Evolutionary conservation across 30 jellyfish, hydroid and myxozoan genomes (phyloP).

Genomic region (Cassiopea xamachana): DNA sequence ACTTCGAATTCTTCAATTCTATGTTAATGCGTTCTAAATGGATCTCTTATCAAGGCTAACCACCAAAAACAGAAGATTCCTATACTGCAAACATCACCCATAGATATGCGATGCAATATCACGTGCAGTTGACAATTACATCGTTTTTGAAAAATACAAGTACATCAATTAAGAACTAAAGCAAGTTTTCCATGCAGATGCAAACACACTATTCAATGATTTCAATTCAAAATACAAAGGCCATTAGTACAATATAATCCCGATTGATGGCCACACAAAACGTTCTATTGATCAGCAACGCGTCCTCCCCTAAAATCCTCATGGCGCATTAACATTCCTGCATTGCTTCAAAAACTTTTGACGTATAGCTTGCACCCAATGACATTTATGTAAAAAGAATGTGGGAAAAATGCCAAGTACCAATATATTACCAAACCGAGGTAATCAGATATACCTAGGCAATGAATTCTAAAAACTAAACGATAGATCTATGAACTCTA

Average conservation of each 20-base stretch:
- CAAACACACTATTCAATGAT: not conserved
- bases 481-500: not conserved
- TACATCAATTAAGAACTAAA: not conserved
- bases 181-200: not conserved
- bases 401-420: not conserved
- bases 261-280: slow-evolving; percentile 16
- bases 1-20: not conserved
- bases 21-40: too few species aligned
- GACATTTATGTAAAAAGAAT: too few species aligned
- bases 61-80: not conserved
- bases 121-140: too few species aligned
- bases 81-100: not conserved
- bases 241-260: not conserved
- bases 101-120: not conserved
- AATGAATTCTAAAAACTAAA: not conserved
- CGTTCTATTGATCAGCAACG: not conserved
- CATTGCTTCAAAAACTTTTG: too few species aligned
- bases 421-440: not conserved
- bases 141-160: not conserved
- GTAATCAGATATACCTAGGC: too few species aligned
- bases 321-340: too few species aligned
- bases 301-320: too few species aligned
- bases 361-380: too few species aligned
- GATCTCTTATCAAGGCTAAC: too few species aligned
- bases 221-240: not conserved